phyloP scores from a whole-genome alignment of 2,888 invertebrate genomes.

The Augiades crinisus region DNA sequence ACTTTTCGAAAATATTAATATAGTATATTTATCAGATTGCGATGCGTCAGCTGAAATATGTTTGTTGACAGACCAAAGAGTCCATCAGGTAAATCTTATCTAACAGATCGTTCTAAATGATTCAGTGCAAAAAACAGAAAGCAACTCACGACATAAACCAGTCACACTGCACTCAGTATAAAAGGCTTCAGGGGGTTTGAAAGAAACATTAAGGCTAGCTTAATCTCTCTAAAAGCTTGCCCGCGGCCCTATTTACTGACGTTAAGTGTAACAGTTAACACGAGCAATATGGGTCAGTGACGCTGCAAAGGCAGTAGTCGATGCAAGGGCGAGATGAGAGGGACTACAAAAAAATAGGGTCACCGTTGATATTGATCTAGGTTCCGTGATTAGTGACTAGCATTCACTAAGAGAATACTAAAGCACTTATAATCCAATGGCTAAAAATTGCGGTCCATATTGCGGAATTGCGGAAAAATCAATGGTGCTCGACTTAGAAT shows the following conservation, averaged over 20 bases:
- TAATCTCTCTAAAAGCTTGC: slow-evolving; percentile 23
- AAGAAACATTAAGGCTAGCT: slow-evolving; percentile 12
- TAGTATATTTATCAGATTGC: no score
- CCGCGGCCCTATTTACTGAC: slow-evolving; percentile 40
- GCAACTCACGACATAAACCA: slow-evolving; percentile 1
- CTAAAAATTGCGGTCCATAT: no score
- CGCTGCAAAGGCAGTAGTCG: slow-evolving; percentile 50
- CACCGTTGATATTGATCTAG: slow-evolving; percentile 31
- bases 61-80: no score
- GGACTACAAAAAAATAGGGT: slow-evolving; percentile 42
- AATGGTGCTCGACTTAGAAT: no score
- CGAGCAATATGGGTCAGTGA: slow-evolving; percentile 65
- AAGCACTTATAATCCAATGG: no score
- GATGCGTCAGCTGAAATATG: no score
- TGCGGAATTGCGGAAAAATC: no score
- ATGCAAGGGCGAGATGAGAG: slow-evolving; percentile 54
- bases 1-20: no score
- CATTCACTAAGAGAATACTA: no score
- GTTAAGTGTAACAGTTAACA: slow-evolving; percentile 47
- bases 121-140: no score
- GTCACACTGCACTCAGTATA: slow-evolving; percentile 4
- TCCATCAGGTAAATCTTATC: no score
- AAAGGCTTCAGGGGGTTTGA: not conserved
- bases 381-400: slow-evolving; percentile 14
- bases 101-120: no score